Conservation (phyloP, 2,888 invertebrate genomes). For the Heliothis peltigera region DNA sequence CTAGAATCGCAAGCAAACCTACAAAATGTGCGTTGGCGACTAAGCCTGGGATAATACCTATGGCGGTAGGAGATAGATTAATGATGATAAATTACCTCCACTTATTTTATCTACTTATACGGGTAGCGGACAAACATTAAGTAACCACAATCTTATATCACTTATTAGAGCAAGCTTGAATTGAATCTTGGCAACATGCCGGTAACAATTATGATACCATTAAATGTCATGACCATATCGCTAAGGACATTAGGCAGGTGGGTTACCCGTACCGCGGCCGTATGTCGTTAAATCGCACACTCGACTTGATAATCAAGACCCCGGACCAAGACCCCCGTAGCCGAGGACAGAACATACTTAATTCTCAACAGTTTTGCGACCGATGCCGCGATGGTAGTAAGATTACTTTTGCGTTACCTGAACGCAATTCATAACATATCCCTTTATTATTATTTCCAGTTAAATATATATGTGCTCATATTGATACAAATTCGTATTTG, state of each 20-base stretch:
- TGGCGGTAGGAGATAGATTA: constrained; percentile 36
- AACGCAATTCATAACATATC: no score
- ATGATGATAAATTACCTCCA: constrained; percentile 42
- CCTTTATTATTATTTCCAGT: no score
- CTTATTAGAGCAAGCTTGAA: constrained; percentile 27
- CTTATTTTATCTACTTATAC: constrained; percentile 19
- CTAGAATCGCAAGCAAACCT: constrained; percentile 7
- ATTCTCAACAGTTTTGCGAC: no score
- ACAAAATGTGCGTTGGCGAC: constrained; percentile 33
- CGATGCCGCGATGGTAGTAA: no score
- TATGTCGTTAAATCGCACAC: constrained; percentile 4
- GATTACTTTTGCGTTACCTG: no score
- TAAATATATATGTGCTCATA: constrained; percentile 1
- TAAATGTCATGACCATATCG: no score
- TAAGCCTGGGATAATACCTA: constrained; percentile 43
- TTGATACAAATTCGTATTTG: constrained; percentile 38
- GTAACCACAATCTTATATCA: constrained; percentile 28
- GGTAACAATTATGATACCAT: no score
- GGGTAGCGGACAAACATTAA: constrained; percentile 27
- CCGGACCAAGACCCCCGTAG: no score
- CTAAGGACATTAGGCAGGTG: no score
- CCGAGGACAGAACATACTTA: no score
- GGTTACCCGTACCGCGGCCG: no score
- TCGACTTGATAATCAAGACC: neutral
- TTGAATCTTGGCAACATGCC: constrained; percentile 42